These are phyloP conservation scores for Calidris pygmaea DNA, from an alignment of 2,113 vertebrate genomes.

Conservation along the genomic window DNA sequence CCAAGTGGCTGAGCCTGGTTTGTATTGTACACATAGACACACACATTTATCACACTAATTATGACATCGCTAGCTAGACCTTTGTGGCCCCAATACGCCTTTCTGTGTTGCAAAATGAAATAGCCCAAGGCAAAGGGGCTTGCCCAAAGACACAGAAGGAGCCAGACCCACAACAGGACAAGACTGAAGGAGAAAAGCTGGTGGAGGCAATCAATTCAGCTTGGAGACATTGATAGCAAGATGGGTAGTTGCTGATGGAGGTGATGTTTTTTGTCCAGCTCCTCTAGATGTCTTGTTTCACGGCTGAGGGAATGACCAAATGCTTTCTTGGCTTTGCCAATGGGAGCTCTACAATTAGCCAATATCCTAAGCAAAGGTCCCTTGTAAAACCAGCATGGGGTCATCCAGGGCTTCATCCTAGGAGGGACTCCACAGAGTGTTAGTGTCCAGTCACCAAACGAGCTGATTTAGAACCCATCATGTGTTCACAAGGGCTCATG, in stretches of 20 bases:
- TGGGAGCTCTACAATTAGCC: not conserved
- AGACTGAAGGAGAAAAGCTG: not conserved
- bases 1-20: not conserved
- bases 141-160: not conserved
- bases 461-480: not conserved
- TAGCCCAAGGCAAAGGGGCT: not conserved
- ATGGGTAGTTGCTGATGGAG: not conserved
- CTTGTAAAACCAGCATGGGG: not conserved
- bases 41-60: fast-evolving
- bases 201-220: not conserved
- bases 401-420: not conserved
- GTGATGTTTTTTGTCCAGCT: not conserved
- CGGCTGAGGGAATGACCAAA: not conserved
- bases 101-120: not conserved
- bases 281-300: not conserved
- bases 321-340: not conserved
- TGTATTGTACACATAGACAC: not conserved
- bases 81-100: not conserved
- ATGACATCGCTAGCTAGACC: not conserved
- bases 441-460: not conserved
- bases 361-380: not conserved
- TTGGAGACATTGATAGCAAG: not conserved
- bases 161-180: not conserved
- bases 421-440: not conserved
- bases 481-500: not conserved